Evolutionary conservation across 2,797 vertebrate genomes (phyloP), one percentile per base, ranked within the genome.

Genomic region (Coluber constrictor): DNA sequence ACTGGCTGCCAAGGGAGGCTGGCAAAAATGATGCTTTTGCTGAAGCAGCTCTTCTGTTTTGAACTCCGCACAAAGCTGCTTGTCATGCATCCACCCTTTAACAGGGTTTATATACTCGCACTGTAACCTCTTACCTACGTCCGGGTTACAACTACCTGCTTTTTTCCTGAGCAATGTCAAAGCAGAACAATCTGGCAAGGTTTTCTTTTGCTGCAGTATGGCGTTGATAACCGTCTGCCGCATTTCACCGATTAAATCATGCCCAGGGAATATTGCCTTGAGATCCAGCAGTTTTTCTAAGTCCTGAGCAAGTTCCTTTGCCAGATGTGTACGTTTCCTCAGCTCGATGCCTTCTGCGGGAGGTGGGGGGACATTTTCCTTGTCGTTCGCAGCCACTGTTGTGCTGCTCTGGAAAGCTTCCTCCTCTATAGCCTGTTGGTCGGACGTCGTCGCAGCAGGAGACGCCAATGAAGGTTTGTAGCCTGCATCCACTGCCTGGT

Each of bases 301-400:
- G 32, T 96, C 95, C 47, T 86, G 74, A 7, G 98, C 98, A 93
- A 98, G 98, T 95, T 98, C 98, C 93, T 97, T 98, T 25, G 89
- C 91, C 5, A 90, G 89, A 8, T 90, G 51, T 55, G 63, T 92
- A 1, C 70, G 88, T 20, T 94, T 92, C 4, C 86, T 92, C 51
- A 88, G 90, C 56, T 92, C 93, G 0, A 86, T 66, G 87, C 61
- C 93, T 57, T 79, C 91, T 16, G 27, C 0, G 13, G 86, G 56
- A 25, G 27, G 32, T 5, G 93, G 95, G 5, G 91, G 66, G 47
- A 93, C 89, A 4, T 96, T 97, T 92, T 96, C 96, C 90, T 97
- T 96, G 90, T 70, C 94, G 18, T 60, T 93, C 27, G 92, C 51
- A 43, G 61, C 59, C 29, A 15, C 9, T 2, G 11, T 11, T 5